Evolutionary conservation across 2,888 invertebrate genomes (phyloP).

Genomic region (Melanotus villosus): DNA sequence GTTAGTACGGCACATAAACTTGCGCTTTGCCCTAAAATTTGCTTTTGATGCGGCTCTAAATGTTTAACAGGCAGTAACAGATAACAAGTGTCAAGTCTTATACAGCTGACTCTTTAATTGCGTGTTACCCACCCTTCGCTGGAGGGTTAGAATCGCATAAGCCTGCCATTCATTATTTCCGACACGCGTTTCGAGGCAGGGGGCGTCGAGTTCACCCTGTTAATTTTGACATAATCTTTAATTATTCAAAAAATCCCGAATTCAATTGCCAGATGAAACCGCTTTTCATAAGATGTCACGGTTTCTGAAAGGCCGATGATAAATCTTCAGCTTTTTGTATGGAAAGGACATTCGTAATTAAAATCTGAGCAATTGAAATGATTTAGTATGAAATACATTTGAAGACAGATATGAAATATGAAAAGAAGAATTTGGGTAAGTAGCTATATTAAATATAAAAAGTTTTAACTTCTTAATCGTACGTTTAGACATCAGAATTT

Average conservation of each 20-base stretch:
- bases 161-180: constrained; percentile 28
- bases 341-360: no score
- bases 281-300: no score
- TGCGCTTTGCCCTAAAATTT: constrained; percentile 2
- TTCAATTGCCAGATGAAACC: background rate
- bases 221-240: constrained; percentile 14
- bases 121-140: constrained; percentile 24
- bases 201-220: constrained; percentile 12
- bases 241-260: background rate
- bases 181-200: constrained; percentile 19
- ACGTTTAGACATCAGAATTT: no score
- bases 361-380: no score
- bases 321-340: no score
- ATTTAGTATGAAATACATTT: no score
- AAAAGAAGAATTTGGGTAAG: no score
- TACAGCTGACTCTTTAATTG: constrained; percentile 36
- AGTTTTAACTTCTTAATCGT: no score
- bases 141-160: constrained; percentile 15
- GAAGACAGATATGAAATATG: no score
- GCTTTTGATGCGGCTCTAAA: constrained; percentile 22
- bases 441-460: no score
- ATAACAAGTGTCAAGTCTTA: constrained; percentile 33
- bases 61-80: constrained; percentile 30
- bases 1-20: constrained; percentile 7
- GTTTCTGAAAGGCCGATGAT: no score